These are phyloP conservation scores for Xiphophorus couchianus DNA, from an alignment of 2,113 vertebrate genomes.

Conservation along the genomic window DNA sequence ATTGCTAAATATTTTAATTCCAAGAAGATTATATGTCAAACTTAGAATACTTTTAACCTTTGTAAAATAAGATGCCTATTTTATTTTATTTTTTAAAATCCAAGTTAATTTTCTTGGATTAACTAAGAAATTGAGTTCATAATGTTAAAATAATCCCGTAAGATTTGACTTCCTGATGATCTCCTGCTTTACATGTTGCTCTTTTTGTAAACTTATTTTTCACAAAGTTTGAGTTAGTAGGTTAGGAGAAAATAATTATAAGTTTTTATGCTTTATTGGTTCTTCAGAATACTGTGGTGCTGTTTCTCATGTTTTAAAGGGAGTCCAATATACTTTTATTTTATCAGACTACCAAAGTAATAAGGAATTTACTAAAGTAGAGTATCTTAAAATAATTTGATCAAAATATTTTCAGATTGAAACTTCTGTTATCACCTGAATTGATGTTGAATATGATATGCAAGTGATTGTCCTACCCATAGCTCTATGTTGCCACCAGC, in stretches of 20 bases:
- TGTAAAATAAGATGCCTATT: slow-evolving; percentile 1
- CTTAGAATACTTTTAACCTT: not conserved
- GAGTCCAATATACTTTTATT: slow-evolving; percentile 13
- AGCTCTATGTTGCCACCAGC: too few relatives aligned
- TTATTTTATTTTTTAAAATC: not conserved
- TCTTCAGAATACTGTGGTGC: slow-evolving; percentile 30
- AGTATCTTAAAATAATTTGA: slow-evolving; percentile 24
- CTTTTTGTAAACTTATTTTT: slow-evolving; percentile 39
- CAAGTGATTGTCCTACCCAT: too few relatives aligned
- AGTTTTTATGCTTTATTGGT: slow-evolving; percentile 28
- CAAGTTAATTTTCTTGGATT: not conserved
- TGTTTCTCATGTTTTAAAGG: slow-evolving; percentile 33
- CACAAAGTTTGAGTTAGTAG: slow-evolving; percentile 23
- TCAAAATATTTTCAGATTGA: not conserved
- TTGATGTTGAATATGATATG: too few relatives aligned
- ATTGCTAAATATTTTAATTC: not conserved
- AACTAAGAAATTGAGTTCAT: not conserved
- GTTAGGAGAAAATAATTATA: slow-evolving; percentile 51
- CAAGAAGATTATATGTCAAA: slow-evolving; percentile 8
- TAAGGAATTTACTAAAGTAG: slow-evolving; percentile 3
- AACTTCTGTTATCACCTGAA: too few relatives aligned
- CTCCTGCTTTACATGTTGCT: slow-evolving; percentile 24
- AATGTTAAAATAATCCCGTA: slow-evolving; percentile 3
- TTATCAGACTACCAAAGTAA: slow-evolving; percentile 2
- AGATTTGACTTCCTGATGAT: slow-evolving; percentile 26